Conservation (phyloP, 2,888 invertebrate species). For the Anodontia alba region DNA sequence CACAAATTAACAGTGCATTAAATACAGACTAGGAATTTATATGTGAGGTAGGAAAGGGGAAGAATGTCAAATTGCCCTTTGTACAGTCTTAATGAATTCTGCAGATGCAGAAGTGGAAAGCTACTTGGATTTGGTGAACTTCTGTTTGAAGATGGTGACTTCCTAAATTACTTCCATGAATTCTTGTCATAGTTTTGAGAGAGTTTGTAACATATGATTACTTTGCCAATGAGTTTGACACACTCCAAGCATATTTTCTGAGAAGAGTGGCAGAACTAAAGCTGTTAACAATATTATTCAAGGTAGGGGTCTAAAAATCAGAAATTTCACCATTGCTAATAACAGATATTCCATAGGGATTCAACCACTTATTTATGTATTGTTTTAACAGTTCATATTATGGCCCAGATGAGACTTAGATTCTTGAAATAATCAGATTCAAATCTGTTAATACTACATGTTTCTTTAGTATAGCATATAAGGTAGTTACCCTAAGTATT, state of each 20-base stretch:
- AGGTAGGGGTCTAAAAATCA: background rate
- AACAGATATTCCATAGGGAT: too few relatives aligned
- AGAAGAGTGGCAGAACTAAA: background rate
- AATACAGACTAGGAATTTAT: background rate
- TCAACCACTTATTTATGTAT: too few relatives aligned
- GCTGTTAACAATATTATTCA: background rate
- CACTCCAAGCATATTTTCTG: slow-evolving; percentile 8
- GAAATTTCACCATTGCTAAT: background rate
- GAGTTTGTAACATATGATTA: background rate
- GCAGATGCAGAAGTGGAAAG: background rate
- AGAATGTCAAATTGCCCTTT: slow-evolving; percentile 19
- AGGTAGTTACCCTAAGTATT: too few relatives aligned
- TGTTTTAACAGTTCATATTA: too few relatives aligned
- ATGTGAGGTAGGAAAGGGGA: background rate
- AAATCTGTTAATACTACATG: too few relatives aligned
- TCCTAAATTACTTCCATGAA: background rate
- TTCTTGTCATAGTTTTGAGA: background rate
- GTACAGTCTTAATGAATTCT: background rate
- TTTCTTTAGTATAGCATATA: too few relatives aligned
- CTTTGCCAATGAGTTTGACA: slow-evolving; percentile 15
- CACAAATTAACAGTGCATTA: slow-evolving; percentile 7
- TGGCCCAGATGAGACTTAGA: too few relatives aligned
- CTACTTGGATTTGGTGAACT: background rate
- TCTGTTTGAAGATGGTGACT: background rate
- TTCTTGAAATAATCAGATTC: too few relatives aligned